A percentile compares a stretch with the other conserved stretches of the same genome.
Evolutionary conservation across 2,797 vertebrate genomes (phyloP).

Genomic region (Muscicapa striata): DNA sequence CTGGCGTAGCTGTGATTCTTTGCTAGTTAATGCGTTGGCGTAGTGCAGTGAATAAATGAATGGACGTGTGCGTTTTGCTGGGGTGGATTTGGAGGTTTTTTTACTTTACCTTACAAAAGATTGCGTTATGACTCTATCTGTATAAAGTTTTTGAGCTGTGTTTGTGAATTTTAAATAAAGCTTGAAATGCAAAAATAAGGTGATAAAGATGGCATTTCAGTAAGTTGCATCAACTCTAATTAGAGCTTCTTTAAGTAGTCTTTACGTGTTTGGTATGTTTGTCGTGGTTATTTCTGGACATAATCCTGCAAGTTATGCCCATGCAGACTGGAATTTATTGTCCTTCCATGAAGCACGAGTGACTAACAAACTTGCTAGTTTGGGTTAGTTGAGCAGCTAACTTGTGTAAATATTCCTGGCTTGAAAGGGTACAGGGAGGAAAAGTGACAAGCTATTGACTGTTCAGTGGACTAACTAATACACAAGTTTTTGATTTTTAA

Average conservation of each 20-base stretch:
- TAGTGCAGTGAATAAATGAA: too few relatives aligned
- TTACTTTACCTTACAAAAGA: neutral
- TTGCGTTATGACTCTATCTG: accelerated
- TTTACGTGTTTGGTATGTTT: neutral
- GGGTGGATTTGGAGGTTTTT: neutral
- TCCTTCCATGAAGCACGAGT: neutral
- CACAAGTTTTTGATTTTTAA: neutral
- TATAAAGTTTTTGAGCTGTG: accelerated
- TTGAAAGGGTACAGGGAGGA: neutral
- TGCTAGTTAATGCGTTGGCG: neutral
- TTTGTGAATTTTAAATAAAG: neutral
- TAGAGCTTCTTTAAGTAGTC: neutral
- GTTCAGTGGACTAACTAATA: neutral
- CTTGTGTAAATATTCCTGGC: neutral
- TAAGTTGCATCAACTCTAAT: neutral
- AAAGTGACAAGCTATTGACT: accelerated
- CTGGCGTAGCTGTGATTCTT: neutral
- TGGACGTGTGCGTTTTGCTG: accelerated
- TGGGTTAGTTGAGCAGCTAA: neutral
- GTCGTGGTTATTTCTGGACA: neutral
- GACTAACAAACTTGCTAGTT: neutral
- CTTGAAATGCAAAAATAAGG: neutral
- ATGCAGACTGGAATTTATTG: neutral
- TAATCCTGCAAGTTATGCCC: neutral
- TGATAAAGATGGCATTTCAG: neutral